Evolutionary conservation across 2,797 vertebrate genomes (phyloP), one percentile per base, ranked within the genome.

Genomic region (Catharus ustulatus): DNA sequence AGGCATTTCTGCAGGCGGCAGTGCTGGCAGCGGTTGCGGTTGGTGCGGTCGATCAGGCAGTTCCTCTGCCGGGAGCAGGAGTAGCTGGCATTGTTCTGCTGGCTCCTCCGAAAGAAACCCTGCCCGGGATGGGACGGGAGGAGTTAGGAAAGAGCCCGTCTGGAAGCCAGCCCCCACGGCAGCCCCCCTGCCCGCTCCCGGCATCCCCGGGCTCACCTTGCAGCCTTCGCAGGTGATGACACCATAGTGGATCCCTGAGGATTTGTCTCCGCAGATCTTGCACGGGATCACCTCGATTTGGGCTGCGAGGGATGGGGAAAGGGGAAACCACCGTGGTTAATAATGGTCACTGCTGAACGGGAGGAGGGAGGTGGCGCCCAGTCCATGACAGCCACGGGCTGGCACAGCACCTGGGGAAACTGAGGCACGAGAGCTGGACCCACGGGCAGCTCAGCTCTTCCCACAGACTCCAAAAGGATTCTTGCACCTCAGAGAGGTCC

Each of bases 181-280:
- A 9, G 0, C 17, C 68, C 48, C 1, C 1, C 75, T 23, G 32
- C 57, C 1, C 2, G 21, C 61, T 5, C 12, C 51, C 16, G 5
- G 22, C 1, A 3, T 1, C 34, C 68, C 74, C 0, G 8, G 20
- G 49, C 98, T 98, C 97, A 99, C 99, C 98, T 99, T 99, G 97
- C 99, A 99, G 93, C 99, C 99, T 96, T 99, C 99, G n/a, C 99
- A 99, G 92, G 99, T 99, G 97, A 99, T 99, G 72, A 99, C 99
- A 9, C 99, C 99, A 72, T 99, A 99, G 97, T 99, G 99, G 93
- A 99, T 99, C 75, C 99, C 99, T 14, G 99, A 99, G 52, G 99
- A 99, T 87, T 99, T 99, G 97, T 99, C 99, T 72, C 99, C 99
- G 54, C 99, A 99, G 97, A 99, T 99, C 98, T 99, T 99, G 97